Evolutionary conservation across 2,888 invertebrate species (phyloP).

Genomic region (Euspilapteryx auroguttella): DNA sequence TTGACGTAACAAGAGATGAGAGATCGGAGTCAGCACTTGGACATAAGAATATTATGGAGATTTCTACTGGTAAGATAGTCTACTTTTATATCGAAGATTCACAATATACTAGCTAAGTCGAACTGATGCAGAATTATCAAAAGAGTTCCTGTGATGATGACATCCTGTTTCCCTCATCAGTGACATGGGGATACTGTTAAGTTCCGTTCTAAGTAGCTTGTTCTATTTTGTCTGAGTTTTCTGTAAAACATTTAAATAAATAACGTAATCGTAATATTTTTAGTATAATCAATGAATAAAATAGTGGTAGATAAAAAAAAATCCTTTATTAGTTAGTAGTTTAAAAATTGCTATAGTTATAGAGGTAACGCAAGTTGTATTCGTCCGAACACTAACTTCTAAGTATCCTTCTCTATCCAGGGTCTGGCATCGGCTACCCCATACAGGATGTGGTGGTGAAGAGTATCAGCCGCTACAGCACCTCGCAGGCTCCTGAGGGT

Average conservation of each 20-base stretch:
- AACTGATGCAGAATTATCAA: background rate
- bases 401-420: too few species aligned
- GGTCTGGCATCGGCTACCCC: conserved; percentile 49
- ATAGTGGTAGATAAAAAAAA: too few species aligned
- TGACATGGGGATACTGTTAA: too few species aligned
- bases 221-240: too few species aligned
- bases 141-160: background rate
- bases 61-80: conserved; percentile 33
- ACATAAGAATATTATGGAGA: conserved; percentile 54
- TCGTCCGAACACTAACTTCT: too few species aligned
- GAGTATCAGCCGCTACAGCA: conserved; percentile 51
- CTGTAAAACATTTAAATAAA: too few species aligned
- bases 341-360: too few species aligned
- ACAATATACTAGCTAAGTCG: background rate
- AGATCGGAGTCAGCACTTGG: conserved; percentile 70
- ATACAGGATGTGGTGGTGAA: conserved; percentile 51
- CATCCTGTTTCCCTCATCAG: background rate
- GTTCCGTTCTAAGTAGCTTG: too few species aligned
- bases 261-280: too few species aligned
- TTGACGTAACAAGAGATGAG: conserved; percentile 91
- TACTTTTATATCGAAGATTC: background rate
- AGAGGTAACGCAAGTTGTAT: too few species aligned
- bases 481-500: conserved; percentile 43
- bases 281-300: too few species aligned
- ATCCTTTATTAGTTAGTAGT: too few species aligned